Conservation (phyloP, 2,888 invertebrate genomes). For the Cosmorhoe ocellata region DNA sequence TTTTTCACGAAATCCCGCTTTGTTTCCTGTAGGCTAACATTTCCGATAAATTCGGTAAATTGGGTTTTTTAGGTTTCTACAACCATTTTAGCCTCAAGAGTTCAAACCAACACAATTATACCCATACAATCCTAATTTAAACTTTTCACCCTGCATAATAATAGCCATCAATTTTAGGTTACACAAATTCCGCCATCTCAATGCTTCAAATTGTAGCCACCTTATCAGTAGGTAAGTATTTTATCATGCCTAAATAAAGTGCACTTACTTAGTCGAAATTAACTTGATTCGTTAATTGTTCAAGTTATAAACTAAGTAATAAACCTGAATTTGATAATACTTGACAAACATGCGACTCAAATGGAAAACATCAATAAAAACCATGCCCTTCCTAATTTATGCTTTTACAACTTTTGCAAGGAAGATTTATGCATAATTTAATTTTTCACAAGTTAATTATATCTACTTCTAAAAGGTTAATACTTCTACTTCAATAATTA, state of each 20-base stretch:
- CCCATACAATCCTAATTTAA: no score
- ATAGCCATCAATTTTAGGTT: no score
- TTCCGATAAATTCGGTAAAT: no score
- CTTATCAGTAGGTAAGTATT: constrained; percentile 40
- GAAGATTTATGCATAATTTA: neutral
- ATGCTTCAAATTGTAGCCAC: constrained; percentile 22
- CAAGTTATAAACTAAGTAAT: constrained; percentile 55
- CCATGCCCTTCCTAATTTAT: constrained; percentile 29
- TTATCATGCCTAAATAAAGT: constrained; percentile 39
- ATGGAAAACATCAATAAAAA: constrained; percentile 33
- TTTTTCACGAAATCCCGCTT: neutral
- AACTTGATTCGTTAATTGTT: constrained; percentile 56
- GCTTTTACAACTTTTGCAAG: constrained; percentile 6
- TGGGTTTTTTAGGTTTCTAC: no score
- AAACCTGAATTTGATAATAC: constrained; percentile 54
- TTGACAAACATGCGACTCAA: constrained; percentile 30
- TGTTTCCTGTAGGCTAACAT: neutral
- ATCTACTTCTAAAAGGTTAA: no score
- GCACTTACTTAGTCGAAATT: constrained; percentile 47
- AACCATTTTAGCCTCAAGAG: no score
- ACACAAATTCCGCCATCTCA: neutral
- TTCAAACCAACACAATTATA: no score
- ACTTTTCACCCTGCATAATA: no score
- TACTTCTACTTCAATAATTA: no score
- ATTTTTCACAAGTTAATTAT: no score